These are phyloP conservation scores for Oenanthe oenanthe DNA, from an alignment of 2,113 vertebrate genomes.

Conservation along the genomic window DNA sequence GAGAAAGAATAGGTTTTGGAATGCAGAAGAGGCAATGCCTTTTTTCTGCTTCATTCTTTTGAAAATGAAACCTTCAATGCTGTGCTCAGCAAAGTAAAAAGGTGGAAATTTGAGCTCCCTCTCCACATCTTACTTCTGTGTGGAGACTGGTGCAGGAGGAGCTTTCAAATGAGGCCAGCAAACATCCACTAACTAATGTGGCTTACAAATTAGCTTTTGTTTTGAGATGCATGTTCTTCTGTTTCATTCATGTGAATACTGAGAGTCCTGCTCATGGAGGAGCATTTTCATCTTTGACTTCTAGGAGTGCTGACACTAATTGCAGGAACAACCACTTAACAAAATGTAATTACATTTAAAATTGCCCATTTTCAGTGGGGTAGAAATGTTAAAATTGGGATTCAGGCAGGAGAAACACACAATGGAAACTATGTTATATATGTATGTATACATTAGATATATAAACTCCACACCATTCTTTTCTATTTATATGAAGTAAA, in stretches of 20 bases:
- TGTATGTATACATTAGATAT: too few species aligned
- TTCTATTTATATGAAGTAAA: too few species aligned
- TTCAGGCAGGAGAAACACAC: neutral
- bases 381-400: neutral
- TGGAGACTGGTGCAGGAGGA: neutral
- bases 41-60: neutral
- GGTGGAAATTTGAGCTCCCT: neutral
- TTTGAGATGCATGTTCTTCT: neutral
- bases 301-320: neutral
- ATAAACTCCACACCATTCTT: neutral
- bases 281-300: neutral
- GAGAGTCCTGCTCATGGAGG: neutral
- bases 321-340: neutral
- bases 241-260: neutral
- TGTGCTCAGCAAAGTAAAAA: neutral
- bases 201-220: neutral
- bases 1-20: slow-evolving; percentile 8
- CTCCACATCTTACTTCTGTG: neutral
- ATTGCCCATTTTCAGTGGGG: neutral
- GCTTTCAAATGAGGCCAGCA: neutral
- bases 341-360: neutral
- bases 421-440: fast-evolving
- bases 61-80: neutral
- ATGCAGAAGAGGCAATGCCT: neutral
- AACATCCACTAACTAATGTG: neutral